phyloP scores from a whole-genome alignment of 2,113 vertebrate species.

The Odocoileus hemionus region DNA sequence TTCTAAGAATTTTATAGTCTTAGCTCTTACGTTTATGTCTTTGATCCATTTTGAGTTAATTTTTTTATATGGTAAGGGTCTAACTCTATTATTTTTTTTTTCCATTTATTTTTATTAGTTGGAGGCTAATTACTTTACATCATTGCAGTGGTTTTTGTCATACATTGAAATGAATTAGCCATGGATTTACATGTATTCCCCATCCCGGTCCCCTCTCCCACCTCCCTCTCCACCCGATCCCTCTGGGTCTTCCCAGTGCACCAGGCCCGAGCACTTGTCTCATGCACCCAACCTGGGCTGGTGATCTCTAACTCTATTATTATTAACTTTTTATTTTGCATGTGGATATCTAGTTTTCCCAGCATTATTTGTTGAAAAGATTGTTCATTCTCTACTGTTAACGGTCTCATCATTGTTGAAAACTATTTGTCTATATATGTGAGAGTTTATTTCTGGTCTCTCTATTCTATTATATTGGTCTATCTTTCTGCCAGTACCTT shows the following conservation, averaged over 20 bases:
- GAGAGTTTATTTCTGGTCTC: neutral
- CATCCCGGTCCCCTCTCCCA: too few relatives aligned
- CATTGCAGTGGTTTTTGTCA: too few relatives aligned
- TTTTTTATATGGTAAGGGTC: neutral
- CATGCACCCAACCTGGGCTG: too few relatives aligned
- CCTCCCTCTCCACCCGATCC: too few relatives aligned
- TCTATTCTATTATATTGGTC: neutral
- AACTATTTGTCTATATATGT: neutral
- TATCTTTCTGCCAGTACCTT: neutral
- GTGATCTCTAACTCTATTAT: neutral
- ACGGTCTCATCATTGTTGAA: neutral
- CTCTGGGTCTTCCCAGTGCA: too few relatives aligned
- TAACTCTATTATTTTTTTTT: neutral
- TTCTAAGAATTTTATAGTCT: neutral
- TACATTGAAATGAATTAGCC: too few relatives aligned
- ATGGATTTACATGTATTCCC: too few relatives aligned
- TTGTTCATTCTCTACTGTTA: neutral
- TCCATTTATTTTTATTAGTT: too few relatives aligned
- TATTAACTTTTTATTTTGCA: neutral
- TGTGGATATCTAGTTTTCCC: neutral
- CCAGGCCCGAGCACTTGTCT: too few relatives aligned
- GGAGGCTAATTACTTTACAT: too few relatives aligned
- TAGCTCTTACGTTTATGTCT: neutral
- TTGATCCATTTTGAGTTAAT: neutral
- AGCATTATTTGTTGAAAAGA: neutral